A percentile compares a stretch with the other conserved stretches of the same genome.
Conservation (phyloP, 1,140 invertebrate genomes). For the Eupeodes corollae region DNA sequence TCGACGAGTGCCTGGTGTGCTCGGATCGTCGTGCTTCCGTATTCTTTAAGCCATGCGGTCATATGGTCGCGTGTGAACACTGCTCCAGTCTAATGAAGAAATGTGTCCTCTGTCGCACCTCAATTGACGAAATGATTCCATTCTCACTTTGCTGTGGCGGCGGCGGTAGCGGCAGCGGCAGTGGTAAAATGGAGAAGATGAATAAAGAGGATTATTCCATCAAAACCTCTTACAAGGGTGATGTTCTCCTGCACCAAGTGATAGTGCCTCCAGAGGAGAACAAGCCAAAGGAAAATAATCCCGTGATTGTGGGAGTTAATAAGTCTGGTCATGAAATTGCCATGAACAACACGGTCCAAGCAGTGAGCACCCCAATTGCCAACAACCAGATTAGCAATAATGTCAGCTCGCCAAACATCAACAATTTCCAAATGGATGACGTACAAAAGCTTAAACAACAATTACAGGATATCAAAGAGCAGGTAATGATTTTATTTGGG, state of each 20-base stretch:
- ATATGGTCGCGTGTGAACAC: constrained; percentile 87
- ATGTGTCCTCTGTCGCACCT: constrained; percentile 84
- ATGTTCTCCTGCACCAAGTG: no score
- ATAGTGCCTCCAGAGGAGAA: no score
- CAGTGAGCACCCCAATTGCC: constrained; percentile 13
- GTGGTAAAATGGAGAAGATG: constrained; percentile 44
- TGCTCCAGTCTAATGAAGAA: constrained; percentile 93
- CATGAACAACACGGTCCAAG: constrained; percentile 34
- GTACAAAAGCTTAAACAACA: constrained; percentile 92
- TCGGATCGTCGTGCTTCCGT: constrained; percentile 85
- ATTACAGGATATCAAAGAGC: constrained; percentile 93
- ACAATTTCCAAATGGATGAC: constrained; percentile 48
- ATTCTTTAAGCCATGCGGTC: constrained; percentile 86
- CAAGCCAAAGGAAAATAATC: no score
- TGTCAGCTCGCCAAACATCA: constrained; percentile 20
- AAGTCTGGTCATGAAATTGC: constrained; percentile 27
- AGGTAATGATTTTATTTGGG: constrained; percentile 45
- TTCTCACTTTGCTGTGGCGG: constrained; percentile 59
- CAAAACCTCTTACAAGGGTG: no score
- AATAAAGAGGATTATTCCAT: constrained; percentile 4
- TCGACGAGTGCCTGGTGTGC: constrained; percentile 93
- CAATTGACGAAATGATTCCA: constrained; percentile 67
- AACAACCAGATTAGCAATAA: background rate
- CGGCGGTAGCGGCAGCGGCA: constrained; percentile 44
- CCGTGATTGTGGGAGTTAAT: constrained; percentile 14